phyloP scores from a whole-genome alignment of 2,797 vertebrate genomes.

The Megalops cyprinoides region DNA sequence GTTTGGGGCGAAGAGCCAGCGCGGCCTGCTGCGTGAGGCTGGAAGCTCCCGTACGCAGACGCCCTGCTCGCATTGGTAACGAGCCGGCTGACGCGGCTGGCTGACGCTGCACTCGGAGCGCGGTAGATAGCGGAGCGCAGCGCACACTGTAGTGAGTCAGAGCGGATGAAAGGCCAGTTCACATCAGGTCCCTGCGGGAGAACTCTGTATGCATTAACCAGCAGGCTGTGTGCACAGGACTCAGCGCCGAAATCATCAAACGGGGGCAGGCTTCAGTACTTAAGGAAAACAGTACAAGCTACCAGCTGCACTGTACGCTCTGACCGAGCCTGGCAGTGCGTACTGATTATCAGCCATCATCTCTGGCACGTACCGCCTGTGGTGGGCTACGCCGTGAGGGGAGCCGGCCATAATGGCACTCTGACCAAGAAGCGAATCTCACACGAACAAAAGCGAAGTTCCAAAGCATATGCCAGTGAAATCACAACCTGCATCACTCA shows the following conservation, averaged over 20 bases:
- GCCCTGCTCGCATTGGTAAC: no score
- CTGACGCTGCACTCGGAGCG: no score
- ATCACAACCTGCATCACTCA: background rate
- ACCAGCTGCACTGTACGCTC: no score
- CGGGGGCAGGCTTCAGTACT: background rate
- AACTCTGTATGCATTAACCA: background rate
- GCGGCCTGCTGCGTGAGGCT: no score
- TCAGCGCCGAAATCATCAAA: background rate
- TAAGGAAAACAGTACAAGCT: background rate
- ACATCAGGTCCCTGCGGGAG: background rate
- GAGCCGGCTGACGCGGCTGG: no score
- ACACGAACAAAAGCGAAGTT: background rate
- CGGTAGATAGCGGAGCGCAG: no score
- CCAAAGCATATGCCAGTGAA: background rate
- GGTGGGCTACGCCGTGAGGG: background rate
- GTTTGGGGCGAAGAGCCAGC: no score
- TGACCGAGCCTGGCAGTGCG: background rate
- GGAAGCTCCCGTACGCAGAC: no score
- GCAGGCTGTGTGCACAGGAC: no score
- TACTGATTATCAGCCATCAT: background rate
- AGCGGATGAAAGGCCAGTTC: no score
- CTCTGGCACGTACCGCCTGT: background rate
- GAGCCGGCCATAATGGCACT: background rate
- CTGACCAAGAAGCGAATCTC: background rate
- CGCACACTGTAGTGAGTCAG: no score